phyloP scores from a whole-genome alignment of 1,140 invertebrate species.

The Drosophila persimilis region DNA sequence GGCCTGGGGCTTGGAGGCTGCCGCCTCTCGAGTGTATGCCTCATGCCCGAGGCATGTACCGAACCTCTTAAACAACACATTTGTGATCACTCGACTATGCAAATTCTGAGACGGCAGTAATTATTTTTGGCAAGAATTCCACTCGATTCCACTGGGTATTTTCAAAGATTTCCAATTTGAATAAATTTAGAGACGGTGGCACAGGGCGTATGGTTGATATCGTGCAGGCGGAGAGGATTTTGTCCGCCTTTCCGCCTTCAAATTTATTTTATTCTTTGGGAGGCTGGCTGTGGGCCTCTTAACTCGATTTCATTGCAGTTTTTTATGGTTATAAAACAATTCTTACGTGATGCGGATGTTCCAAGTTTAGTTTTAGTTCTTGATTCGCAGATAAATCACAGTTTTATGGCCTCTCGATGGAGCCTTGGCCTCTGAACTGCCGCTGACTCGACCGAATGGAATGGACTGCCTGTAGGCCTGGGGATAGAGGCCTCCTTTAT shows the following conservation, averaged over 20 bases:
- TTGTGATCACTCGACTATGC: constrained; percentile 21
- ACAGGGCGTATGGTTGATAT: too few relatives aligned
- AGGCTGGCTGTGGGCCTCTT: too few relatives aligned
- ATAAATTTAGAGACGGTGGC: too few relatives aligned
- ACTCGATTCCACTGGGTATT: too few relatives aligned
- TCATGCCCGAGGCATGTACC: constrained; percentile 29
- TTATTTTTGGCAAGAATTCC: constrained; percentile 22
- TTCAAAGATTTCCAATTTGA: too few relatives aligned
- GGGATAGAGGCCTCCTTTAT: constrained; percentile 16
- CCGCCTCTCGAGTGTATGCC: constrained; percentile 32
- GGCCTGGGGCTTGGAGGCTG: neutral
- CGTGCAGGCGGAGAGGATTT: too few relatives aligned
- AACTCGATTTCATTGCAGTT: neutral
- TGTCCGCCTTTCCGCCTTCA: too few relatives aligned
- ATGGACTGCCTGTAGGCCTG: too few relatives aligned
- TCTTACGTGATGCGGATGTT: constrained; percentile 34
- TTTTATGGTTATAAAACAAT: neutral
- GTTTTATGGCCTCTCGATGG: constrained; percentile 17
- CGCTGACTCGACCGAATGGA: constrained; percentile 2
- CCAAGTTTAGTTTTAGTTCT: neutral
- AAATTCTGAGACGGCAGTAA: constrained; percentile 35
- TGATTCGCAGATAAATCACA: constrained; percentile 30
- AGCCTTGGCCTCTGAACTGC: neutral
- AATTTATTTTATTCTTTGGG: too few relatives aligned
- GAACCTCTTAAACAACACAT: constrained; percentile 39